Base-by-base conservation (phyloP, 2,113 vertebrate genomes). In the Talpa occidentalis region DNA sequence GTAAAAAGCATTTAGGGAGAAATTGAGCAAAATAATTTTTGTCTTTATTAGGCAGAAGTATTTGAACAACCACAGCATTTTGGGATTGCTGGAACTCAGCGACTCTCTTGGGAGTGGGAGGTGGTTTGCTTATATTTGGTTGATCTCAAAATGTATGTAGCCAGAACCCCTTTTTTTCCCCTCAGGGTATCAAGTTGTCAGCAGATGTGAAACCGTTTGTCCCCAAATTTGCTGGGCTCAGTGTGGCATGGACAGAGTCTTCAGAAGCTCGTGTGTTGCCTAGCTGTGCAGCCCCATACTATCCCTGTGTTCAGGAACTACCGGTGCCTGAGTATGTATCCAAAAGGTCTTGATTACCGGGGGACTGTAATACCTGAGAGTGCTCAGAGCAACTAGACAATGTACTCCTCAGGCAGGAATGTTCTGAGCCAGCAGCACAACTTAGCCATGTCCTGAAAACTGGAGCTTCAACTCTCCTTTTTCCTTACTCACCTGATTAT, bases 201-300 rank as follows among this genome's bases (percentile, higher is more conserved):
- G 98, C 98, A 96, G 98, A 98, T 96, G 98, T 99, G 96, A 98
- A 98, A 97, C 98, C 98, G 0, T 98, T 98, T 98, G 97, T 98
- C 69, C 98, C 98, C 94, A 98, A 97, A 91, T 97, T 97, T 93
- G 90, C 40, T 7, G 94, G 88, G 11, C 96, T 98, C 92, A 81
- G 93, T 67, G 92, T 97, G 95, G 70, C 96, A 30, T 98, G 98
- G 98, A 91, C 97, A 96, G 98, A 98, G 84, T 90, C 98, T 77
- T 98, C 98, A 90, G 98, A 97, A 97, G 93, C 97, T 11, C 95
- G 90, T 88, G 96, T 95, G 91, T 98, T 98, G 94, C 98, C 98
- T 91, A 96, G 97, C 96, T 98, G 97, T 91, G 96, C 98, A 88
- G 94, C 97, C 84, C 94, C 97, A 7, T 98, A 97, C 97, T 98